A percentile compares a stretch with the other conserved stretches of the same genome.
Evolutionary conservation across 1,140 invertebrate genomes (phyloP).

Genomic region (Oppia nitens): DNA sequence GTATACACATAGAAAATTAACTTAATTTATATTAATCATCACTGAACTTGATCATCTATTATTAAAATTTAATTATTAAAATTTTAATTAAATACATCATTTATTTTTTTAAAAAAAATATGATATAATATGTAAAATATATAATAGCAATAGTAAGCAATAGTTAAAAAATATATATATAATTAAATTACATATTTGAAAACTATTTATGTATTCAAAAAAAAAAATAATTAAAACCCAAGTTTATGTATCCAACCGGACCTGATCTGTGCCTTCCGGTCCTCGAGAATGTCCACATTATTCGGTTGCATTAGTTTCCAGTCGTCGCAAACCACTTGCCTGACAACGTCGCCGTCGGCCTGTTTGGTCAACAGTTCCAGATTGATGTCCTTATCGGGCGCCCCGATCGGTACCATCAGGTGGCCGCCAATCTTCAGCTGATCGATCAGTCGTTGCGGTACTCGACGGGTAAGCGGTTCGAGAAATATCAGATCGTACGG

Average conservation of each 20-base stretch:
- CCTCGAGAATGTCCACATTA: neutral
- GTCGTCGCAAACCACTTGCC: neutral
- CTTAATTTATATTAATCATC: too few species aligned
- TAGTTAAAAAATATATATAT: too few species aligned
- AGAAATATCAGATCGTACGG: neutral
- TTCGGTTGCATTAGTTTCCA: neutral
- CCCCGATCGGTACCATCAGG: neutral
- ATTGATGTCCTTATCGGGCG: neutral
- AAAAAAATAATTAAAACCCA: neutral
- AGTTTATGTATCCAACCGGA: neutral
- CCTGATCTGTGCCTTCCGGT: neutral
- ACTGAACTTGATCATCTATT: too few species aligned
- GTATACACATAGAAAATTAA: too few species aligned
- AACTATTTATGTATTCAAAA: too few species aligned
- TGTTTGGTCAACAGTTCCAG: neutral
- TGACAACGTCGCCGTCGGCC: neutral
- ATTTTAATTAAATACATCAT: too few species aligned
- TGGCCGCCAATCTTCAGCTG: neutral
- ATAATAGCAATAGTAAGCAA: too few species aligned
- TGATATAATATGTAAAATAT: too few species aligned
- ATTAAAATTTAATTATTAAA: too few species aligned
- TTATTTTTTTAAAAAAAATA: too few species aligned
- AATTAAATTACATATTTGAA: too few species aligned
- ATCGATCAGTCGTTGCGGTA: neutral
- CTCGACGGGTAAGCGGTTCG: neutral